Percentiles rank a stretch among this genome's conserved stretches.
Evolutionary conservation across 2,113 vertebrate species (phyloP).

Genomic region (Alces alces): DNA sequence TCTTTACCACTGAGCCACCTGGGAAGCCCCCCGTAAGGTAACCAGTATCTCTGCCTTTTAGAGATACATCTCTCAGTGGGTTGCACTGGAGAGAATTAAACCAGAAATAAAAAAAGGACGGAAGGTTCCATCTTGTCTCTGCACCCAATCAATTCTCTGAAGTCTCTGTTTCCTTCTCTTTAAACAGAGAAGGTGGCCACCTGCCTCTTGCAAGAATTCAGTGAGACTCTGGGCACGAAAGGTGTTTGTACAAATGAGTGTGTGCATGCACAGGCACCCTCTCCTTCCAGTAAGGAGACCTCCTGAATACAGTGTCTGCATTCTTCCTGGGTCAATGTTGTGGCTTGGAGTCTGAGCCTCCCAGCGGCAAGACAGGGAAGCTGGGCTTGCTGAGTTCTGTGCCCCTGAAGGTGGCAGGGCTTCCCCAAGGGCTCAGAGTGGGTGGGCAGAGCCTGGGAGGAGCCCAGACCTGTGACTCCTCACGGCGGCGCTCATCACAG

Average conservation of each 20-base stretch:
- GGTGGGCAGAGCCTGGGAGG: neutral
- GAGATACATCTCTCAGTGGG: neutral
- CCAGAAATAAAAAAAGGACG: neutral
- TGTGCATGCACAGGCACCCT: rapidly evolving
- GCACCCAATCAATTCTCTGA: neutral
- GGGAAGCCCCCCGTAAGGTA: neutral
- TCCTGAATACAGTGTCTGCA: rapidly evolving
- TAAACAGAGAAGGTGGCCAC: neutral
- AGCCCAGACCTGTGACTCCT: neutral
- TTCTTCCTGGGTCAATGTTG: no score
- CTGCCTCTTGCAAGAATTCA: no score
- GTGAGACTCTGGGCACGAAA: neutral
- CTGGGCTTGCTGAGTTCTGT: neutral
- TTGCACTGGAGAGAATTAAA: neutral
- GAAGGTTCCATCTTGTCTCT: neutral
- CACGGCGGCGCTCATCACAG: rapidly evolving
- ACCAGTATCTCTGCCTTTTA: neutral
- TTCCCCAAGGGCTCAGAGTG: neutral
- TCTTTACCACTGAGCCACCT: neutral
- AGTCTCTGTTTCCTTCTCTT: neutral
- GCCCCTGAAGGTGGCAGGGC: rapidly evolving
- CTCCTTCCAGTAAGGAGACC: neutral
- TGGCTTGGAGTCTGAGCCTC: neutral
- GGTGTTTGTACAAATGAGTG: rapidly evolving
- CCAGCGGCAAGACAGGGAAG: neutral